Evolutionary conservation across 2,888 invertebrate genomes (phyloP).

Genomic region (Schrankia costaestrigalis): DNA sequence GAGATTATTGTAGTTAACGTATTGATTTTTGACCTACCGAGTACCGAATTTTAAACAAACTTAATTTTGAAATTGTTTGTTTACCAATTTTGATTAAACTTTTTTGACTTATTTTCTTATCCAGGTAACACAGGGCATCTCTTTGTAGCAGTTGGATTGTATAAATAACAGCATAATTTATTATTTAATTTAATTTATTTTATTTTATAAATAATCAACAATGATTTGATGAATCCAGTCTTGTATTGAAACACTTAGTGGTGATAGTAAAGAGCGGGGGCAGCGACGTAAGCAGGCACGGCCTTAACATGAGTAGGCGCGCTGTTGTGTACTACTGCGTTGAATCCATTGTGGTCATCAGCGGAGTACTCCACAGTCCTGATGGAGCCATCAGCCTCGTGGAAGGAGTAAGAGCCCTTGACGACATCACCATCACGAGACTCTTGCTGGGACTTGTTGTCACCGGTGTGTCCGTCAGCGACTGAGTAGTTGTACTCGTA

Average conservation of each 20-base stretch:
- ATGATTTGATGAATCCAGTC: conserved; percentile 17
- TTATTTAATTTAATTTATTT: too few species aligned
- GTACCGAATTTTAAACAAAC: too few species aligned
- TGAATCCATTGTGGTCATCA: conserved; percentile 67
- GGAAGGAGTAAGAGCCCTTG: conserved; percentile 69
- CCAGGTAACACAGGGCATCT: too few species aligned
- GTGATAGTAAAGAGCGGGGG: conserved; percentile 57
- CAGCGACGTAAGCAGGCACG: conserved; percentile 43
- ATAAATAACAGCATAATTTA: too few species aligned
- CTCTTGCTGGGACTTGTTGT: conserved; percentile 74
- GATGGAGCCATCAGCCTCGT: conserved; percentile 72
- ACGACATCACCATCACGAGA: conserved; percentile 69
- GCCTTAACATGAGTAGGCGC: conserved; percentile 42
- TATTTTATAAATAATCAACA: conserved; percentile 36
- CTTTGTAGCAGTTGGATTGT: too few species aligned
- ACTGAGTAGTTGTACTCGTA: conserved; percentile 75
- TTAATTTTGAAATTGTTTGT: too few species aligned
- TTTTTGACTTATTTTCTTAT: too few species aligned
- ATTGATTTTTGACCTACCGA: too few species aligned
- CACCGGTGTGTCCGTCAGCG: conserved; percentile 73
- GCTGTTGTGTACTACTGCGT: conserved; percentile 52
- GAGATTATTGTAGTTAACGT: too few species aligned
- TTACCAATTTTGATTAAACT: too few species aligned
- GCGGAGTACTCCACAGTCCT: conserved; percentile 71
- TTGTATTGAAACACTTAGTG: conserved; percentile 29